Percentiles rank a stretch among this genome's conserved stretches.
Evolutionary conservation across 2,797 vertebrate genomes (phyloP).

Genomic region (Eulemur albifrons): DNA sequence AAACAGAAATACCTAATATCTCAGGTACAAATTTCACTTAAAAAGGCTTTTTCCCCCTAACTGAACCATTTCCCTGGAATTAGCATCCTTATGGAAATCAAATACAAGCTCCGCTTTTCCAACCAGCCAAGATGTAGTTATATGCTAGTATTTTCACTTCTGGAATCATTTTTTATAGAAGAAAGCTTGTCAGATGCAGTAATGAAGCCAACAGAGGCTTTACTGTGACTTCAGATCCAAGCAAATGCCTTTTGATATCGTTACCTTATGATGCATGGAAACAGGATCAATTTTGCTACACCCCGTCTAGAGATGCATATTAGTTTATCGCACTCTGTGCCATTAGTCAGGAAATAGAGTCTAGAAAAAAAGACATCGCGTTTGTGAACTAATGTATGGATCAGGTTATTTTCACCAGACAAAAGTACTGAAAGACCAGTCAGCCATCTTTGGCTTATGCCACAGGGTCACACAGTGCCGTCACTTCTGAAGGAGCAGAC

Average conservation of each 20-base stretch:
- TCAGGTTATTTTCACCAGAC: background rate
- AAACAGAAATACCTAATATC: background rate
- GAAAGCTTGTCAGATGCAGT: background rate
- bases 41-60: background rate
- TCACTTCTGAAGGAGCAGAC: background rate
- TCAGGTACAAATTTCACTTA: background rate
- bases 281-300: background rate
- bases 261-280: background rate
- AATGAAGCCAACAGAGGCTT: background rate
- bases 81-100: conserved; percentile 22
- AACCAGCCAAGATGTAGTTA: background rate
- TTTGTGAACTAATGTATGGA: background rate
- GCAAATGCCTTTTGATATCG: background rate
- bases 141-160: background rate
- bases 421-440: background rate
- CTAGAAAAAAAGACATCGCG: background rate
- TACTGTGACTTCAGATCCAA: background rate
- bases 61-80: background rate
- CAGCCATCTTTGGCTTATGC: background rate
- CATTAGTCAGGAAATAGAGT: background rate
- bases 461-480: rapidly evolving
- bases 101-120: background rate
- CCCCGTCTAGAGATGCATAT: background rate
- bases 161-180: background rate
- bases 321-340: background rate